Evolutionary conservation across 1,140 invertebrate genomes (phyloP).

Genomic region (Sitobion miscanthi): DNA sequence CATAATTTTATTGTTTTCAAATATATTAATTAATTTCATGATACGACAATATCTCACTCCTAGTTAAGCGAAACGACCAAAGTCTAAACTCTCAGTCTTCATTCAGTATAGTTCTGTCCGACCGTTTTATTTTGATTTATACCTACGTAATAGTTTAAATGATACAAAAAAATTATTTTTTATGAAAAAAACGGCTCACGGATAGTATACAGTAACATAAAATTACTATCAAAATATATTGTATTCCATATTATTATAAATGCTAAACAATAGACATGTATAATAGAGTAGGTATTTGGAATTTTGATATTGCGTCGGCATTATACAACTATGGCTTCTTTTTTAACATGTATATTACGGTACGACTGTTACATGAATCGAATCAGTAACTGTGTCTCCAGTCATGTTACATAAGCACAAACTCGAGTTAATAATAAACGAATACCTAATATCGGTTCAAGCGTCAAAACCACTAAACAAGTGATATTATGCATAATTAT

Average conservation of each 20-base stretch:
- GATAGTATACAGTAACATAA: background rate
- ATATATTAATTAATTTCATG: background rate
- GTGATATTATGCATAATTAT: background rate
- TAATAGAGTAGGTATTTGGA: background rate
- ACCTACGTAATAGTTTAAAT: background rate
- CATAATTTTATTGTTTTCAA: background rate
- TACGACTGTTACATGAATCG: conserved; percentile 12
- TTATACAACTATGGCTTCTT: conserved; percentile 42
- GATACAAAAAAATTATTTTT: background rate
- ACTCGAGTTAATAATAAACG: conserved; percentile 24
- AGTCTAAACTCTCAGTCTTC: background rate
- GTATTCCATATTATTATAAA: background rate
- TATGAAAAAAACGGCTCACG: background rate
- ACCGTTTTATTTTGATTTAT: background rate
- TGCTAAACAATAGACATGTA: background rate
- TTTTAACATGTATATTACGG: conserved; percentile 19
- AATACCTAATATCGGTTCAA: background rate
- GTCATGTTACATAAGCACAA: conserved; percentile 20
- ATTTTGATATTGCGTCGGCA: conserved; percentile 12
- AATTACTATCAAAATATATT: background rate
- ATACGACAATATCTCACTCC: too few species aligned
- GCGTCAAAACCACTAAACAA: background rate
- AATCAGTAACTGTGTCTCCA: conserved; percentile 1
- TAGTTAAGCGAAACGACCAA: background rate
- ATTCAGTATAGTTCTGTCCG: background rate